Evolutionary conservation across 2,113 vertebrate genomes (phyloP).

Genomic region (Picathartes gymnocephalus): DNA sequence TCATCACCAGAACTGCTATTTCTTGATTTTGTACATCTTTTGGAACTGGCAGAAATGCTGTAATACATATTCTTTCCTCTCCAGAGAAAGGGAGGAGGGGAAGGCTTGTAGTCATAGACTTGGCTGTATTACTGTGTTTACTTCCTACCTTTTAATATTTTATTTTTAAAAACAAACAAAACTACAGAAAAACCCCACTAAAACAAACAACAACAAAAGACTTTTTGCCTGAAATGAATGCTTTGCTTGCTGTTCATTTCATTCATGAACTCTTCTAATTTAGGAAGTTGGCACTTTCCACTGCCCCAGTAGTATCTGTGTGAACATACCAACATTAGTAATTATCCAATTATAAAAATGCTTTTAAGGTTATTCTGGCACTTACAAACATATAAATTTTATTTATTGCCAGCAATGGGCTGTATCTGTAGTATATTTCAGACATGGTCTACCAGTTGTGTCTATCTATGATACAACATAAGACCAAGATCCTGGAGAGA

Average conservation of each 20-base stretch:
- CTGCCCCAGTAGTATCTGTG: not conserved
- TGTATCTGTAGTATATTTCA: not conserved
- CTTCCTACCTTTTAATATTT: not conserved
- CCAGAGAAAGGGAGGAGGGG: conserved; percentile 37
- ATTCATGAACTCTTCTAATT: not conserved
- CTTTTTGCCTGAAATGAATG: not conserved
- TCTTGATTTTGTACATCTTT: conserved; percentile 45
- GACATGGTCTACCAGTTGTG: fast-evolving
- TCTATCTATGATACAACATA: fast-evolving
- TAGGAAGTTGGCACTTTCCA: not conserved
- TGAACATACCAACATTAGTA: not conserved
- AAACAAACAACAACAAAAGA: not conserved
- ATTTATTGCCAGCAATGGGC: not conserved
- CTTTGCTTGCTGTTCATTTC: not conserved
- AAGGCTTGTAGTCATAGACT: not conserved
- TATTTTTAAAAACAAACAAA: not conserved
- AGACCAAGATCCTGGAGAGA: not conserved
- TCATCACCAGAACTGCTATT: not conserved
- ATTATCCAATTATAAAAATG: not conserved
- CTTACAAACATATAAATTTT: not conserved
- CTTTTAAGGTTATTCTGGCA: not conserved
- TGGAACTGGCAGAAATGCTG: conserved; percentile 29
- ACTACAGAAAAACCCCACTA: not conserved
- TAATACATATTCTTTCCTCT: not conserved
- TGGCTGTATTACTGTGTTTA: conserved; percentile 6